Base-by-base conservation (phyloP, 2,888 invertebrate genomes). In the Shargacucullia verbasci region DNA sequence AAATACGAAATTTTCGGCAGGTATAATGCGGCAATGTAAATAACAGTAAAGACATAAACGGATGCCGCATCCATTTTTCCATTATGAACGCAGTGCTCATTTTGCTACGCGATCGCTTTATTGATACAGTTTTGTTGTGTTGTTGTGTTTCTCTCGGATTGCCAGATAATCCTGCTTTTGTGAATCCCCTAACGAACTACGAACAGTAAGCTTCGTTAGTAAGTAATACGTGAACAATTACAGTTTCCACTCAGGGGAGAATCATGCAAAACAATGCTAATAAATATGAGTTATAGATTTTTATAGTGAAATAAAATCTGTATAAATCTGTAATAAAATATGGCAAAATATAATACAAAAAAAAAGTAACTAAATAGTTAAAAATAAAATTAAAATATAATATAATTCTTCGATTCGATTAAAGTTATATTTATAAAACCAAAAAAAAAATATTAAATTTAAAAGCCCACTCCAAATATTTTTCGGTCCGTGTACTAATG, bases 101-200 rank as follows among this genome's bases (percentile, higher is more conserved):
- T 70, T 53, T 53, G 45, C 47, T 37, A 61, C 40, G 44, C 53
- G 44, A 69, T 62, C 55, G 38, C 52, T 67, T 52, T 58, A 59
- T 67, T 67, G 62, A 55, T 55, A 62, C 58, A 52, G 61, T 54
- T 55, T 55, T 53, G 61, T 66, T 54, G 43, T 41, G 39, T 34
- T n/a, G n/a, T n/a, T n/a, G n/a, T n/a, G n/a, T n/a, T n/a, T n/a
- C 41, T 34, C 47, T 54, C 48, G 58, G 54, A 58, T 62, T 61
- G 54, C 43, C 10, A 55, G 45, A 39, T 67, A 71, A 62, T 72
- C 57, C 50, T 52, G 48, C 57, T 61, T 66, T 61, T 54, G 56
- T 45, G 56, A 71, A 54, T 44, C 68, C 43, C 49, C 72, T 60
- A 71, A 65, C 69, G 67, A 71, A 66, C 60, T 57, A 50, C 25